Evolutionary conservation across 1,140 invertebrate genomes (phyloP), one percentile per base, ranked within the genome.

Genomic region (Nasonia longicornis): DNA sequence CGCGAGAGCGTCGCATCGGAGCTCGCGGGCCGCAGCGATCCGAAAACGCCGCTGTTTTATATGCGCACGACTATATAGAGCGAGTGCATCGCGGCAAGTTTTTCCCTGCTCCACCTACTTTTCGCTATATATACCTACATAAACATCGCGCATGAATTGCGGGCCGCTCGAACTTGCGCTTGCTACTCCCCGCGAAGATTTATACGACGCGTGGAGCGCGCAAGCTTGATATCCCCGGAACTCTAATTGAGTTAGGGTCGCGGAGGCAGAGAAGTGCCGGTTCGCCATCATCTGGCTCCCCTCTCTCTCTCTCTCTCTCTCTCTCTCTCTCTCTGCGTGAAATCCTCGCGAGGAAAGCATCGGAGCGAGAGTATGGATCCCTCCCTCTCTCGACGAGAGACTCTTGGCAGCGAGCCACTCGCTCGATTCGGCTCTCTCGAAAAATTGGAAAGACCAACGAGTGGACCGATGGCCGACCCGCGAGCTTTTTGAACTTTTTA

Each of bases 371-470:
- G 63, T 66, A 76, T 76, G 74, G 58, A 76, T 66, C 45, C 20
- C 29, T 4, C 29, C 8, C n/a, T 52, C n/a, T n/a, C 16, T n/a
- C 16, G 14, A 22, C 8, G 20, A 35, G 31, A 70, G 26, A 26
- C 26, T 26, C 12, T 81, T 81, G 79, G 79, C 79, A 58, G 7
- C 66, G 66, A 58, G 79, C 79, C 79, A 81, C 35, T 70, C 45
- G 3, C 42, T 69, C 66, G 66, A 31, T 35, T 35, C 22, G 7
- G 16, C 71, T 67, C 58, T 48, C 29, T 48, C 29, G 42, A 75
- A 80, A 80, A 80, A 81, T 81, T 71, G 64, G 29, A 77, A 58
- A 76, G 71, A 52, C 71, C 71, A 67, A n/a, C 48, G 77, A 63
- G 42, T 22, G 64, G 64, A 45, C 35, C 64, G 63, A 45, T 78